Evolutionary conservation across 2,797 vertebrate species (phyloP).

Genomic region (Aulostomus chinensis): DNA sequence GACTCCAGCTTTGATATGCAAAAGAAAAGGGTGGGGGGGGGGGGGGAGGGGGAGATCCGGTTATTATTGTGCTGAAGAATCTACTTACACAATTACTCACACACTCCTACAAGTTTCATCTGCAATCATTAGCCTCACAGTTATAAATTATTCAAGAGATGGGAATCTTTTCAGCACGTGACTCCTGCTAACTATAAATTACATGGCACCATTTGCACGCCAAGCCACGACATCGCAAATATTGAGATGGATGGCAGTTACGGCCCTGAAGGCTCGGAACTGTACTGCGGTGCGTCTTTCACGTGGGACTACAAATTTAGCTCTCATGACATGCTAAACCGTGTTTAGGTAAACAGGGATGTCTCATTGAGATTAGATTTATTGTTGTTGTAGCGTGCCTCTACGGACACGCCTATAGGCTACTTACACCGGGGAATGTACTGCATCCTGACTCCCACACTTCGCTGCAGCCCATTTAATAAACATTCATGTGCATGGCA

Average conservation of each 20-base stretch:
- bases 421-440: constrained; percentile 59
- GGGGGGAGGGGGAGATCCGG: constrained; percentile 57
- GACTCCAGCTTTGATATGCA: constrained; percentile 65
- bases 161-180: constrained; percentile 26
- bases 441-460: constrained; percentile 48
- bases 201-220: constrained; percentile 31
- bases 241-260: constrained; percentile 54
- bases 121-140: constrained; percentile 24
- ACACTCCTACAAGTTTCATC: constrained; percentile 38
- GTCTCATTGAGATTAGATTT: constrained; percentile 33
- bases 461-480: constrained; percentile 41
- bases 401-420: constrained; percentile 31
- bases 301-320: background rate
- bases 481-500: constrained; percentile 47
- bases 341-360: constrained; percentile 11
- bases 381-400: constrained; percentile 35
- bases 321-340: background rate
- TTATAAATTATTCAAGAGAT: constrained; percentile 52
- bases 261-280: no score
- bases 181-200: constrained; percentile 35
- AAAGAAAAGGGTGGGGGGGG: constrained; percentile 12
- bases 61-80: constrained; percentile 47
- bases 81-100: constrained; percentile 30
- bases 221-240: constrained; percentile 33
- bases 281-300: no score